Evolutionary conservation across 2,888 invertebrate species (phyloP), one percentile per base, ranked within the genome.

Genomic region (Drosophila vallismaia): DNA sequence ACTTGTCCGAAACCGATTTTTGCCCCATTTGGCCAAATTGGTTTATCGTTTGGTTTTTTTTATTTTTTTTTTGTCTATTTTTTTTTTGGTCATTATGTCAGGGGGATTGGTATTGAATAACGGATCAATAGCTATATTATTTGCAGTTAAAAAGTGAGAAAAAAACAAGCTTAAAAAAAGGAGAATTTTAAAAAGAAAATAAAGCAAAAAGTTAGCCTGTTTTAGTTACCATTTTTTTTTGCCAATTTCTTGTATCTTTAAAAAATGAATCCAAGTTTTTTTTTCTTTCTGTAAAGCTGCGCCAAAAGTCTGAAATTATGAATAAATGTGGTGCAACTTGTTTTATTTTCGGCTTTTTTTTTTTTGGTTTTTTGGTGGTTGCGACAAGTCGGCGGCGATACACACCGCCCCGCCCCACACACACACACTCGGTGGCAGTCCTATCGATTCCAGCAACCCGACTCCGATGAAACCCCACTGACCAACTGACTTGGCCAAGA

Each of bases 81-180:
- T 29, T 29, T 29, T 44, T 75, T 71, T 54, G 80, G 82, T 70
- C 80, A 88, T 81, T 81, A 88, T 81, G 80, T 81, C 79, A 79
- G 79, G 64, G 78, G 60, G 66, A 31, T 53, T 26, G 58, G 56
- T 75, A 78, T 74, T 60, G 60, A 60, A 78, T 59, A 75, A 64
- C 64, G 56, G 36, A 46, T 64, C 38, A 69, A 55, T 69, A 50
- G 50, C 59, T 36, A 36, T 3, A 24, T 19, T 63, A 67, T 38
- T 63, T 44, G 67, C 51, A 28, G 44, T 44, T 14, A 29, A 42
- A 42, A 57, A 57, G 40, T 31, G 8, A 52, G 12, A 12, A 3
- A 42, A 42, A 3, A 8, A 8, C 5, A 2, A 19, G 14, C 8
- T 19, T 7, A 19, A 8, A 19, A 42, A 7, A 42, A 5, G 19